Conservation (phyloP, 2,888 invertebrate genomes). For the Pachymerium ferrugineum region DNA sequence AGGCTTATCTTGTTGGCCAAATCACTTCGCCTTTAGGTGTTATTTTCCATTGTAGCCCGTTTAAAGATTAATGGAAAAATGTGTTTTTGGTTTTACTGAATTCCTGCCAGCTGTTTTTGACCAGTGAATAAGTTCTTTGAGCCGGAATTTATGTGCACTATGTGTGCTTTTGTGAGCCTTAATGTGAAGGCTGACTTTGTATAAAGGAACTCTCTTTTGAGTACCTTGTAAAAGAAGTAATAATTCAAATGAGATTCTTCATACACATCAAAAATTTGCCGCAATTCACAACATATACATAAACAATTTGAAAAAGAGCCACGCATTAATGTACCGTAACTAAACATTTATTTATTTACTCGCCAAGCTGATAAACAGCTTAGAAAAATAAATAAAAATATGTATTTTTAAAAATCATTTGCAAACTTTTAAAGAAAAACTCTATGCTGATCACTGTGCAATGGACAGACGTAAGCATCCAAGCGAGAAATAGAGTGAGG, state of each 20-base stretch:
- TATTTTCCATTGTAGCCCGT: not conserved
- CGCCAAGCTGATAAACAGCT: no score
- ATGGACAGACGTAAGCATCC: conserved; percentile 24
- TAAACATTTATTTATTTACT: no score
- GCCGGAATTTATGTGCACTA: conserved; percentile 9
- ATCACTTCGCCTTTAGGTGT: not conserved
- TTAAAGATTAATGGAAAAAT: conserved; percentile 10
- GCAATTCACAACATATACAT: not conserved
- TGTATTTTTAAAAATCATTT: not conserved
- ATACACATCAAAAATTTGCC: not conserved
- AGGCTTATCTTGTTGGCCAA: not conserved
- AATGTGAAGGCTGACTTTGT: conserved; percentile 1
- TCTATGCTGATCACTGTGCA: conserved; percentile 22
- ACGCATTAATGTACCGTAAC: not conserved
- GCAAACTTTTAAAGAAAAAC: not conserved
- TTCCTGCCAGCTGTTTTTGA: conserved; percentile 25
- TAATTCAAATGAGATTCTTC: conserved; percentile 20
- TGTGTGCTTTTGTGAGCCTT: not conserved
- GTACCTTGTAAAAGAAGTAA: conserved; percentile 1
- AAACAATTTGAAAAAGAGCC: conserved; percentile 2
- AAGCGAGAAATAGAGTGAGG: conserved; percentile 25
- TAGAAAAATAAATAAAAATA: no score
- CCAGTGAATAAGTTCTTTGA: conserved; percentile 27
- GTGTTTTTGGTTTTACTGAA: conserved; percentile 15
- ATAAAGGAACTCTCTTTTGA: not conserved